Conservation (phyloP, 2,888 invertebrate species). For the Uropetala carovei region DNA sequence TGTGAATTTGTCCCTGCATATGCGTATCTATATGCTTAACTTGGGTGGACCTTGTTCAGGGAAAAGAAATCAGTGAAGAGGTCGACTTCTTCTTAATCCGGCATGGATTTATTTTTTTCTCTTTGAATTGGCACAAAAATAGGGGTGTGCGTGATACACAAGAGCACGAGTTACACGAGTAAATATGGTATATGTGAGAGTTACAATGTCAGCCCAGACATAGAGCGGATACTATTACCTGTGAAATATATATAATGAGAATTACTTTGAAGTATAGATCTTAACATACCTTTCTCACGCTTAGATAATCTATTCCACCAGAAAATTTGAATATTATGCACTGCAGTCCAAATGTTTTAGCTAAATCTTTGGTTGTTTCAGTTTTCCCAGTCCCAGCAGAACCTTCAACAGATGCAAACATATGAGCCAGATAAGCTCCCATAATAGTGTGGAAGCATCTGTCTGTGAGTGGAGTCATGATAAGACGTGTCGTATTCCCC, state of each 20-base stretch:
- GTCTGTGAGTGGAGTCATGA: slow-evolving; percentile 86
- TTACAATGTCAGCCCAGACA: too few species aligned
- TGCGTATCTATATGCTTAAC: too few species aligned
- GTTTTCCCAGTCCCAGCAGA: slow-evolving; percentile 94
- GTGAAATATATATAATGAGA: background rate
- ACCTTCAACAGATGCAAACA: slow-evolving; percentile 91
- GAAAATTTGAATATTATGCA: slow-evolving; percentile 94
- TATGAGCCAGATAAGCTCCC: slow-evolving; percentile 88
- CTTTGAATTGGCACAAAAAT: too few species aligned
- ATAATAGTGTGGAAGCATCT: slow-evolving; percentile 90
- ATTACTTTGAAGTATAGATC: background rate
- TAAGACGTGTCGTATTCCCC: slow-evolving; percentile 87
- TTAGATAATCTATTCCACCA: slow-evolving; percentile 89
- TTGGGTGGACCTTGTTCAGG: too few species aligned
- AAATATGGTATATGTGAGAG: too few species aligned
- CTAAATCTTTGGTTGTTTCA: slow-evolving; percentile 94
- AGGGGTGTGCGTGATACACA: too few species aligned
- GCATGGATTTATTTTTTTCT: too few species aligned
- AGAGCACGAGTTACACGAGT: too few species aligned
- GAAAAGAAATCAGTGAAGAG: too few species aligned
- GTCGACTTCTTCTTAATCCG: too few species aligned
- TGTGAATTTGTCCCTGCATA: too few species aligned
- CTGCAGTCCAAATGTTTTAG: slow-evolving; percentile 93
- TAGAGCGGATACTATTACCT: too few species aligned
- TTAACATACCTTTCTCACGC: slow-evolving; percentile 84